Evolutionary conservation across 1,140 invertebrate species (phyloP), one percentile per base, ranked within the genome.

Genomic region (Orius laevigatus): DNA sequence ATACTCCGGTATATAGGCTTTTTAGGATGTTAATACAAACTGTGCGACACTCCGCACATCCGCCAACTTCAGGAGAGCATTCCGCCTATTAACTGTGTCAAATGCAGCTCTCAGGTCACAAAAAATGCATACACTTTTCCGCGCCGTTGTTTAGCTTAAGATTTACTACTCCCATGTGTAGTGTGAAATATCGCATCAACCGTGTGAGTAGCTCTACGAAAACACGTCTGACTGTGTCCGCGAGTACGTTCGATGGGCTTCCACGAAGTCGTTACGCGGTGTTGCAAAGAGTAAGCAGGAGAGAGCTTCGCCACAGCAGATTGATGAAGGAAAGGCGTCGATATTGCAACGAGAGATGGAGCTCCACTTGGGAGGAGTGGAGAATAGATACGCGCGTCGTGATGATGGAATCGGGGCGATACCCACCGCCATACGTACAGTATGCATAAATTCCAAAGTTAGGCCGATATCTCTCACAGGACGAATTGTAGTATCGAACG

Each of bases 271-370:
- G 1, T 19, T 33, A 11, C 60, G 14, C 25, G 57, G 51, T 5
- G 51, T 43, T 3, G 45, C 19, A 12, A 61, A n/a, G n/a, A n/a
- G 31, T 9, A 61, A 40, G 6, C 33, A 20, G 2, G 53, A 52
- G 20, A 59, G 58, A 3, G 58, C 14, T 54, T 61, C 59, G 1
- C 48, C 34, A 10, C 25, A 35, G n/a, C 38, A 44, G 42, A n/a
- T 59, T 58, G 0, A 60, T 12, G 8, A 61, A 49, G 1, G 56
- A 50, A 8, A 61, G 58, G 2, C 51, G 51, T 40, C 59, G 44
- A 42, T 58, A 59, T 60, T 16, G 25, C n/a, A 9, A 58, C 55
- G n/a, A 52, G 43, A 10, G 8, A 16, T 35, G 15, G 32, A 33
- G 53, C 49, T 18, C 56, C 55, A 34, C 55, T 56, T 44, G 51